These are phyloP conservation scores for Poecilobothrus nobilitatus DNA, from an alignment of 2,888 invertebrate species.

Conservation along the genomic window DNA sequence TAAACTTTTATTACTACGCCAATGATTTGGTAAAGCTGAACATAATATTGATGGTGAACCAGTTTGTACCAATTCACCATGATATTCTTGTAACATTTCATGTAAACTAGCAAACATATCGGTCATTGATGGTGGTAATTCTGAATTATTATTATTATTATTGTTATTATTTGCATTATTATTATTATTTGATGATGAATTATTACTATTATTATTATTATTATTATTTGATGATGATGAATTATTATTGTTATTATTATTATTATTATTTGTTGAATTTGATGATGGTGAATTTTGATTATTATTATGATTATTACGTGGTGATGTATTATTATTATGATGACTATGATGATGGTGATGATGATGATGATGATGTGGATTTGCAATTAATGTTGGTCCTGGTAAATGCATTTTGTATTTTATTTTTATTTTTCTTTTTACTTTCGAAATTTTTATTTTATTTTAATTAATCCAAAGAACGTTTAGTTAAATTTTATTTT, in stretches of 20 bases:
- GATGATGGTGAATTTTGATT: conserved; percentile 20
- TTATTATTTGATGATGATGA: conserved; percentile 33
- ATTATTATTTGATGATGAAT: neutral
- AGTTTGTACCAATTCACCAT: conserved; percentile 88
- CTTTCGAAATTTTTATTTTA: neutral
- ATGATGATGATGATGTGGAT: conserved; percentile 17
- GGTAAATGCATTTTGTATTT: conserved; percentile 37
- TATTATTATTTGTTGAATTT: neutral
- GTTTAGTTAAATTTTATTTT: conserved; percentile 10
- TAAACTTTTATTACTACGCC: conserved; percentile 95
- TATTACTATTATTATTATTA: conserved; percentile 33
- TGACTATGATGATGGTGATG: conserved; percentile 24
- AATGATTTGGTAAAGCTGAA: conserved; percentile 87
- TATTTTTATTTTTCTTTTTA: conserved; percentile 5
- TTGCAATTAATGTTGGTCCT: conserved; percentile 40
- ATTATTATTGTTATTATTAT: conserved; percentile 21
- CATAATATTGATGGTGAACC: conserved; percentile 94
- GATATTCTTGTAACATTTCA: conserved; percentile 76
- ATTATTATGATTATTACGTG: conserved; percentile 23
- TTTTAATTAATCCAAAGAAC: neutral
- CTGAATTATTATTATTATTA: conserved; percentile 35
- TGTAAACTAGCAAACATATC: conserved; percentile 67
- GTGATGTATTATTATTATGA: conserved; percentile 1
- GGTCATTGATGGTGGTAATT: conserved; percentile 55
- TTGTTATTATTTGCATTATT: conserved; percentile 4